These are phyloP conservation scores for Cynopterus brachyotis DNA, from an alignment of 2,113 vertebrate species.

Conservation along the genomic window DNA sequence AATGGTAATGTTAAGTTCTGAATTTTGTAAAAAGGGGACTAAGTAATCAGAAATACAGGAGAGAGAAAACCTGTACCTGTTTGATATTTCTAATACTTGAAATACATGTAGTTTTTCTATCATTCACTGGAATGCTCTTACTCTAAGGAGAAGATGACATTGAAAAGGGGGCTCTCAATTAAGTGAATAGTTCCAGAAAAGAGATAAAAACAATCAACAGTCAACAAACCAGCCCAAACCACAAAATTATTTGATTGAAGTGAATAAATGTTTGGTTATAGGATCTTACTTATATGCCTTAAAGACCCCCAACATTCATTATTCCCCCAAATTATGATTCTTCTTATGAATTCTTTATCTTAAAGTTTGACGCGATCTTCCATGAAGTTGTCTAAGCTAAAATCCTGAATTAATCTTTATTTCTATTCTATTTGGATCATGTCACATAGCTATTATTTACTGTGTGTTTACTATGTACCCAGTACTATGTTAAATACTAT, in stretches of 20 bases:
- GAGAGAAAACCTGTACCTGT: not conserved
- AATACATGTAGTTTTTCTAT: not conserved
- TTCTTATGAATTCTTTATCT: not conserved
- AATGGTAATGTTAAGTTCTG: not conserved
- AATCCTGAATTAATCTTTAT: not conserved
- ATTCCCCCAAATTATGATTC: not conserved
- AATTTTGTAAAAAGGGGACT: not conserved
- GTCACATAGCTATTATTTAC: not conserved
- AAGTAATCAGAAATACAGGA: not conserved
- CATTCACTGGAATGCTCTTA: not conserved
- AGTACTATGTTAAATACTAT: not conserved
- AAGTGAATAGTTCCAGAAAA: not conserved
- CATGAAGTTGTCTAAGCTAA: not conserved
- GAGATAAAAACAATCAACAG: not conserved
- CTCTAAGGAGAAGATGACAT: not conserved
- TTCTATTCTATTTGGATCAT: not conserved
- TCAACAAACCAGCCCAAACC: not conserved
- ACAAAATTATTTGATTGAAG: not conserved
- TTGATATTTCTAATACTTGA: not conserved
- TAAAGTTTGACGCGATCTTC: not conserved
- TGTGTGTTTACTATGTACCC: not conserved
- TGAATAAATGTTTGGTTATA: not conserved
- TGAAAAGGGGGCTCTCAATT: not conserved
- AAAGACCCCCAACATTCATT: not conserved
- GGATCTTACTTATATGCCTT: not conserved